Percentiles rank a stretch among this genome's conserved stretches.
These are phyloP conservation scores for Carassius auratus DNA, from an alignment of 2,113 vertebrate species.

Conservation along the genomic window DNA sequence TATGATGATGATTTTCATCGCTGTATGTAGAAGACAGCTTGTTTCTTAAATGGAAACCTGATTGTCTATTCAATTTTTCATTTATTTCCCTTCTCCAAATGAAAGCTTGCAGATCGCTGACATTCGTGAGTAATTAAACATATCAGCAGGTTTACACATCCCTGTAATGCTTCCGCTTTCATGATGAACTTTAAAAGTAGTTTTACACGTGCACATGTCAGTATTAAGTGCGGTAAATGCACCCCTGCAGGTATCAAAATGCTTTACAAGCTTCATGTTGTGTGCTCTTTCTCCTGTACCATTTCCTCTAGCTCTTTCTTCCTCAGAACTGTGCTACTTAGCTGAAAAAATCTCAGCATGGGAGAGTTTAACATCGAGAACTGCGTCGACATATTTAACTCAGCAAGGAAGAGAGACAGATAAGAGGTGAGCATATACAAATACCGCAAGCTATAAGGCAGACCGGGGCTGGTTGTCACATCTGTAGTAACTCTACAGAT, in stretches of 20 bases:
- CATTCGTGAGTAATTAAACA: slow-evolving; percentile 24
- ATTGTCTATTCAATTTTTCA: slow-evolving; percentile 37
- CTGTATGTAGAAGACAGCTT: slow-evolving; percentile 8
- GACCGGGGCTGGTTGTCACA: not conserved
- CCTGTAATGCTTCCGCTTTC: slow-evolving; percentile 3
- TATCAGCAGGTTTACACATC: slow-evolving; percentile 30
- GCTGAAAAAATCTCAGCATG: slow-evolving; percentile 34
- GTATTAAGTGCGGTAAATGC: slow-evolving; percentile 32
- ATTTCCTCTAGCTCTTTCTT: slow-evolving; percentile 6
- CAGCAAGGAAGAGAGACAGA: slow-evolving; percentile 1
- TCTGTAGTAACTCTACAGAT: not conserved
- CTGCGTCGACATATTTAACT: slow-evolving; percentile 27
- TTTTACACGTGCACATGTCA: slow-evolving; percentile 16
- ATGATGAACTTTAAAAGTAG: slow-evolving; percentile 28
- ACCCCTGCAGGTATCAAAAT: slow-evolving; percentile 41
- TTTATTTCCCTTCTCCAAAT: slow-evolving; percentile 26
- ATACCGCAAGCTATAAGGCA: not conserved
- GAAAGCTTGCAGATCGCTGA: not conserved
- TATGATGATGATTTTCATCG: not conserved
- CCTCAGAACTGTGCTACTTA: slow-evolving; percentile 20
- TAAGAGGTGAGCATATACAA: slow-evolving; percentile 1
- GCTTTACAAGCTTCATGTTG: slow-evolving; percentile 35
- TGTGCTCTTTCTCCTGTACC: slow-evolving; percentile 23
- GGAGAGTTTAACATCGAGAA: slow-evolving; percentile 7
- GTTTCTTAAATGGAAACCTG: slow-evolving; percentile 29